Percentiles rank a stretch among this genome's conserved stretches.
phyloP scores from a whole-genome alignment of 2,888 invertebrate genomes.

The Acleris emargana region DNA sequence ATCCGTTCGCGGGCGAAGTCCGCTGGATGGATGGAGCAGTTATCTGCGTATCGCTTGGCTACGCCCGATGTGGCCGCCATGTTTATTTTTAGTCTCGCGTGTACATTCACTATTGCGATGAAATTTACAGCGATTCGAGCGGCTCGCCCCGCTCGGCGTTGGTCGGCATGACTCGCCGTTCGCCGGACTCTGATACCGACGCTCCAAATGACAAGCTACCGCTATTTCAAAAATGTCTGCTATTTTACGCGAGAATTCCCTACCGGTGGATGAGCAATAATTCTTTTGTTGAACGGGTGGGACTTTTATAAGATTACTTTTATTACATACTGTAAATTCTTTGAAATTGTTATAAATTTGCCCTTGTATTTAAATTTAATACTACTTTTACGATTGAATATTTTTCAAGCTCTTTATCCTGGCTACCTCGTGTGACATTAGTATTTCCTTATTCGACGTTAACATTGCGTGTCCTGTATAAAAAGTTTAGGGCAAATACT shows the following conservation, averaged over 20 bases:
- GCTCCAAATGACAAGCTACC: slow-evolving; percentile 73
- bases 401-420: no score
- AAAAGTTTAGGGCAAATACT: no score
- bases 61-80: slow-evolving; percentile 70
- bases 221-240: slow-evolving; percentile 77
- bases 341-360: background rate
- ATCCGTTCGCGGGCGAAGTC: slow-evolving; percentile 33
- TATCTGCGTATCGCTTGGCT: slow-evolving; percentile 75
- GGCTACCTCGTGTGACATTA: no score
- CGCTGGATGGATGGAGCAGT: slow-evolving; percentile 63
- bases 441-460: no score
- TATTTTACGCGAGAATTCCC: slow-evolving; percentile 72
- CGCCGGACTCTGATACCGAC: slow-evolving; percentile 66
- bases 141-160: slow-evolving; percentile 40
- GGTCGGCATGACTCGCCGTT: slow-evolving; percentile 57
- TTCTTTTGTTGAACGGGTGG: slow-evolving; percentile 64
- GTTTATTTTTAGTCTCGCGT: slow-evolving; percentile 78
- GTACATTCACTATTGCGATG: slow-evolving; percentile 75
- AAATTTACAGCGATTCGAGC: slow-evolving; percentile 70
- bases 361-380: background rate
- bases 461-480: no score
- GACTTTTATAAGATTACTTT: slow-evolving; percentile 64
- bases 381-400: no score
- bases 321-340: slow-evolving; percentile 47
- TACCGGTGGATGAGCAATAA: slow-evolving; percentile 68